Conservation (phyloP, 2,113 vertebrate species). For the Corvus cornix region DNA sequence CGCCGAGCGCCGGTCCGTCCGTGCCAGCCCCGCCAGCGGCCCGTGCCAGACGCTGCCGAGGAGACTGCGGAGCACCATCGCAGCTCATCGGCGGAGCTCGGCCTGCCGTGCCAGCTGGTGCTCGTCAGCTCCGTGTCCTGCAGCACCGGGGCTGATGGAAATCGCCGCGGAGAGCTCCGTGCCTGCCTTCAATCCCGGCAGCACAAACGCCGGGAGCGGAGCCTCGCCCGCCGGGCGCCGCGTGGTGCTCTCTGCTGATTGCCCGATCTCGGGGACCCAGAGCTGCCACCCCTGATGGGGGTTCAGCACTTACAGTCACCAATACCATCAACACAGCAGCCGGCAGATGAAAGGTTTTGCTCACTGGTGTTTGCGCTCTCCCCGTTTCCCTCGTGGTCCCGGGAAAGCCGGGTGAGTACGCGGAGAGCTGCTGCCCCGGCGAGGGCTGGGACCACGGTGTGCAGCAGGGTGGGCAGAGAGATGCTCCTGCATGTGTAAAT, state of each 20-base stretch:
- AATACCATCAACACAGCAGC: background rate
- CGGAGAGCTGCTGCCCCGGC: background rate
- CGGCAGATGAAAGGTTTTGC: background rate
- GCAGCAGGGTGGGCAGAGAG: background rate
- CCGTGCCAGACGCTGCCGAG: conserved; percentile 10
- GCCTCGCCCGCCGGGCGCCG: background rate
- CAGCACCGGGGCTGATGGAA: background rate
- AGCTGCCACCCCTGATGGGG: background rate
- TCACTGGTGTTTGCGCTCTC: accelerated
- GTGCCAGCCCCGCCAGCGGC: background rate
- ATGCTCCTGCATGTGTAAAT: accelerated
- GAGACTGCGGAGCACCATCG: background rate
- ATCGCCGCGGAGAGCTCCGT: background rate
- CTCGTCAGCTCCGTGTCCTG: conserved; percentile 18
- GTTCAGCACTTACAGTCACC: background rate
- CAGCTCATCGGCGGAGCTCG: background rate
- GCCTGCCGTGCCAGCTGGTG: conserved; percentile 28
- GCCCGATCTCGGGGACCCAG: background rate
- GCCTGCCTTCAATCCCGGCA: background rate
- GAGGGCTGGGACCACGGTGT: accelerated
- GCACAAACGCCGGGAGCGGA: background rate
- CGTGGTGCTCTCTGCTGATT: background rate
- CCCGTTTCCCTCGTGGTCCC: background rate
- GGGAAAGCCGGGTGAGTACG: accelerated
- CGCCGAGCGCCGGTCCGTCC: background rate